Base-by-base conservation (phyloP, 2,797 vertebrate species). In the Chloroceryle inda region DNA sequence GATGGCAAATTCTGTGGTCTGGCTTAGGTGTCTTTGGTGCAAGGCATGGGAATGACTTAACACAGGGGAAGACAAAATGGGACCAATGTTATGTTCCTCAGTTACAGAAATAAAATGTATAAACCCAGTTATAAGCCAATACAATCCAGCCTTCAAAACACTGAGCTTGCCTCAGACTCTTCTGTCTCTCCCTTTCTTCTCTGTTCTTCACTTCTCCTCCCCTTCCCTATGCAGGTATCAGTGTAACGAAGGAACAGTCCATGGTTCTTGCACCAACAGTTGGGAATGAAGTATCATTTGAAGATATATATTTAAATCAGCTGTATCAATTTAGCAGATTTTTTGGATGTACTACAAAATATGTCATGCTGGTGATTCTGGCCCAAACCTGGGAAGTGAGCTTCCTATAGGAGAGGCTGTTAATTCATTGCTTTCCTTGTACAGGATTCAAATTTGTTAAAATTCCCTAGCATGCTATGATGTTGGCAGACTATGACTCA, bases 401-500 rank as follows among this genome's bases (percentile, higher is more conserved):
- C n/a, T 74, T 92, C 40, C 24, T 78, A 23, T 40, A 67, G 59
- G 62, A 62, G 24, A 47, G 24, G 11, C 5, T 5, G 1, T 58
- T 68, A 33, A 42, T 90, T 73, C 20, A n/a, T 73, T 64, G 14
- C 22, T 71, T 89, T 76, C 44, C 37, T 62, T 49, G 15, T 53
- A 7, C 3, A 24, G 21, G 26, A 47, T 89, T 61, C 87, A 33
- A 40, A 56, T 79, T 69, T 11, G 33, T 69, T 76, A 50, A 76
- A 50, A 81, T 66, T 72, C 26, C 13, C 77, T 47, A 77, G 56
- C 21, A 1, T 85, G 68, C 78, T 82, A 40, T 83, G 72, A 14
- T 79, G 52, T 44, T 94, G 69, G 33, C 62, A 74, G 58, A 52
- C 29, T 88, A 9, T 63, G 68, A 69, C 47, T 90, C 52, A 42